Conservation (phyloP, 2,888 invertebrate genomes). For the Therioaphis trifolii region DNA sequence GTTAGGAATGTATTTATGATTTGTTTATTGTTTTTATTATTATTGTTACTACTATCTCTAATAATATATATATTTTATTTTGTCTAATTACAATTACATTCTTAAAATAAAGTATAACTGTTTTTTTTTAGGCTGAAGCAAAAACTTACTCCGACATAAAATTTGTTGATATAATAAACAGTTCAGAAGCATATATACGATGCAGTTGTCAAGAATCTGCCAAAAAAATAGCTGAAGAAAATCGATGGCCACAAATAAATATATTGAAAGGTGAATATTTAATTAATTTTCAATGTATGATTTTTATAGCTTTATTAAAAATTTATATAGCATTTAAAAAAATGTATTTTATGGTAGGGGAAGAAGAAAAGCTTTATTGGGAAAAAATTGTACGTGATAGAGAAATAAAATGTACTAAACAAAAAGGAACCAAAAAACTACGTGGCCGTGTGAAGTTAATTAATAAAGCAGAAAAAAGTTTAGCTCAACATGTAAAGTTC, state of each 20-base stretch:
- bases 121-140: slow-evolving; percentile 72
- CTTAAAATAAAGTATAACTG: no score
- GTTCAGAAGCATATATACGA: slow-evolving; percentile 76
- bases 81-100: no score
- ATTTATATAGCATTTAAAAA: not conserved
- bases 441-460: slow-evolving; percentile 74
- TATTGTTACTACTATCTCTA: no score
- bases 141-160: slow-evolving; percentile 76
- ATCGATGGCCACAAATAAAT: slow-evolving; percentile 68
- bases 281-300: not conserved
- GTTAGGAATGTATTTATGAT: no score
- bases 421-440: slow-evolving; percentile 71
- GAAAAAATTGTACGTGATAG: slow-evolving; percentile 77
- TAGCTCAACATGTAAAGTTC: slow-evolving; percentile 80
- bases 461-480: slow-evolving; percentile 75
- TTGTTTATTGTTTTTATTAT: no score
- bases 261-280: slow-evolving; percentile 69
- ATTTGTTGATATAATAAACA: slow-evolving; percentile 85
- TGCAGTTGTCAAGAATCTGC: slow-evolving; percentile 73
- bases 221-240: slow-evolving; percentile 68
- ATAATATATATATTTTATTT: no score
- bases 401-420: slow-evolving; percentile 67
- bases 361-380: slow-evolving; percentile 85
- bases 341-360: slow-evolving; percentile 66
- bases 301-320: no score